Evolutionary conservation across 2,113 vertebrate species (phyloP).

Genomic region (Amazona vittata): DNA sequence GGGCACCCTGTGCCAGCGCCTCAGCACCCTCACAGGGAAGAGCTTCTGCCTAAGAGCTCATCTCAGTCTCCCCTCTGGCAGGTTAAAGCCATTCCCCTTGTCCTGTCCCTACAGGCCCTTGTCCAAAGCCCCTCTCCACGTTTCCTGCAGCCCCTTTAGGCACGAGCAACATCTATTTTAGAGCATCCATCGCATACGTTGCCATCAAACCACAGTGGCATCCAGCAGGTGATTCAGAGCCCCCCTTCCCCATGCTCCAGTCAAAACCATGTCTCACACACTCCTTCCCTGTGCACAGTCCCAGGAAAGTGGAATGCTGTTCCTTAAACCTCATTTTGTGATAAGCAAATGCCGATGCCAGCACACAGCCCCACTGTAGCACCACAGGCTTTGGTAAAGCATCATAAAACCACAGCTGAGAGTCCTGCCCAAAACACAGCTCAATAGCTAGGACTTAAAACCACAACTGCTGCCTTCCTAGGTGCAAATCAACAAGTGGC

Average conservation of each 20-base stretch:
- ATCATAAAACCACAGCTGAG: rapidly evolving
- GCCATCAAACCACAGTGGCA: not conserved
- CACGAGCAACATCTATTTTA: not conserved
- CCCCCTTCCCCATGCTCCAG: rapidly evolving
- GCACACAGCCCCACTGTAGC: not conserved
- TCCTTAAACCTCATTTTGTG: not conserved
- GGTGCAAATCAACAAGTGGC: not conserved
- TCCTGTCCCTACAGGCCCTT: not conserved
- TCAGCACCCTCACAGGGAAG: no score
- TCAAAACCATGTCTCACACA: rapidly evolving
- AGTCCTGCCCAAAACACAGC: not conserved
- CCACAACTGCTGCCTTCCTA: rapidly evolving
- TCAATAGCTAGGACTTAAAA: not conserved
- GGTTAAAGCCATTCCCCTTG: not conserved
- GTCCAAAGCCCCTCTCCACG: not conserved
- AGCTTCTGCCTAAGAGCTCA: no score
- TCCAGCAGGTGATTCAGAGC: not conserved
- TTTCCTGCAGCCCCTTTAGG: not conserved
- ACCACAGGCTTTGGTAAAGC: not conserved
- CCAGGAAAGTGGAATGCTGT: rapidly evolving
- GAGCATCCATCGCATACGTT: not conserved
- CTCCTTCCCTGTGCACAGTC: not conserved
- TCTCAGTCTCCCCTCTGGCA: no score
- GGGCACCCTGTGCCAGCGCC: no score
- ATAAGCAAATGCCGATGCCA: not conserved